Conservation (phyloP, 2,797 vertebrate species). For the Pseudopleuronectes americanus region DNA sequence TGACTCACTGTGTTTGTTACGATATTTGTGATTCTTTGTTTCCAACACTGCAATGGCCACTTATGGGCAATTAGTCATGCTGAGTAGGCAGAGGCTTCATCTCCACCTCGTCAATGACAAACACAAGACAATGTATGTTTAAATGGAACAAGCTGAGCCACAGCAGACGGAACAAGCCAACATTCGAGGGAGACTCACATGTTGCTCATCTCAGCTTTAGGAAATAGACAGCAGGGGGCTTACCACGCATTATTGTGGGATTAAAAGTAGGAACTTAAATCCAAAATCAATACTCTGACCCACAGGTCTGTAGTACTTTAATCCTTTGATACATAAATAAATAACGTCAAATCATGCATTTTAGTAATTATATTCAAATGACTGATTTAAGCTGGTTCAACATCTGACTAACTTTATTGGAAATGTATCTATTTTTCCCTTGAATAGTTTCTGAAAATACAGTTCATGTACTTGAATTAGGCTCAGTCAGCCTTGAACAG, state of each 20-base stretch:
- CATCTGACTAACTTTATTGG: slow-evolving; percentile 4
- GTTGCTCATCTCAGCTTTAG: slow-evolving; percentile 15
- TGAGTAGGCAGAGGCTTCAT: slow-evolving; percentile 76
- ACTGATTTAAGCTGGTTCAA: slow-evolving; percentile 11
- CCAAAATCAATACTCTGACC: slow-evolving; percentile 52
- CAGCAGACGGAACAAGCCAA: neutral
- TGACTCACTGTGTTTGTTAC: slow-evolving; percentile 78
- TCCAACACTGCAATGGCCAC: slow-evolving; percentile 66
- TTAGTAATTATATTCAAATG: slow-evolving; percentile 24
- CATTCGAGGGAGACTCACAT: slow-evolving; percentile 1
- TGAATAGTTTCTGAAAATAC: slow-evolving; percentile 5
- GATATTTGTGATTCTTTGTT: slow-evolving; percentile 72
- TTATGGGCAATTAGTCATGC: slow-evolving; percentile 79
- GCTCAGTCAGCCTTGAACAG: slow-evolving; percentile 7
- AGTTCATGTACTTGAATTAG: neutral
- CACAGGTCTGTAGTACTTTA: slow-evolving; percentile 26
- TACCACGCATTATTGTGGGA: slow-evolving; percentile 29
- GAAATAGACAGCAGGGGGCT: slow-evolving; percentile 29
- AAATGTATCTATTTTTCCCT: neutral
- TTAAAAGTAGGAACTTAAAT: slow-evolving; percentile 47
- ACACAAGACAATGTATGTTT: slow-evolving; percentile 56
- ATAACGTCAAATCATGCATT: slow-evolving; percentile 16
- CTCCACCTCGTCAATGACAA: slow-evolving; percentile 61
- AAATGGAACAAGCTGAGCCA: slow-evolving; percentile 32
- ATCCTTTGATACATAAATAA: slow-evolving; percentile 24